Percentiles rank a stretch among this genome's conserved stretches.
Conservation (phyloP, 2,888 invertebrate species). For the Nebria salina region DNA sequence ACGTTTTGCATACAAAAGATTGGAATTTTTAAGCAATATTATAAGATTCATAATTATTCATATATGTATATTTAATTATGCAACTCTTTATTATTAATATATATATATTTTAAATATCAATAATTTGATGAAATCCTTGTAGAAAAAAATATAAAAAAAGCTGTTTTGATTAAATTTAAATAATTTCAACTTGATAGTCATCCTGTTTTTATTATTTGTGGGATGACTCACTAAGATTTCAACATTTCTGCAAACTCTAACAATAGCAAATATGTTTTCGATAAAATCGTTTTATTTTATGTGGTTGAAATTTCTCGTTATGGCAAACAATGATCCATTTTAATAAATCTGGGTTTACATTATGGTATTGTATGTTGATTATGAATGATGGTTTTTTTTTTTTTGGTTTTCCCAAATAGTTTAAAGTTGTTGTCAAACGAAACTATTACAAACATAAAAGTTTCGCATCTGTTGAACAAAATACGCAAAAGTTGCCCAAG, state of each 20-base stretch:
- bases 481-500: not conserved
- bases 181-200: not conserved
- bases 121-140: not conserved
- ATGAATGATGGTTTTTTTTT: not conserved
- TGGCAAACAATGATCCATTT: not conserved
- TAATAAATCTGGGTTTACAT: not conserved
- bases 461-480: no score
- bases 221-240: not conserved
- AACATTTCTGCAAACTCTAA: not conserved
- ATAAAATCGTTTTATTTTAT: not conserved
- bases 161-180: not conserved
- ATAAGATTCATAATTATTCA: no score
- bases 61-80: no score
- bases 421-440: not conserved
- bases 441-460: no score
- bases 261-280: not conserved
- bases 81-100: no score
- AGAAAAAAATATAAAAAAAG: not conserved
- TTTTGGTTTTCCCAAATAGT: not conserved
- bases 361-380: not conserved
- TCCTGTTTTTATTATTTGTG: not conserved
- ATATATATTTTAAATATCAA: not conserved
- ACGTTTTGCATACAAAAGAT: no score
- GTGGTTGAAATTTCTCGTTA: not conserved
- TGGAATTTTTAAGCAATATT: no score